Evolutionary conservation across 2,797 vertebrate genomes (phyloP), one percentile per base, ranked within the genome.

Genomic region (Crypturellus tataupa): DNA sequence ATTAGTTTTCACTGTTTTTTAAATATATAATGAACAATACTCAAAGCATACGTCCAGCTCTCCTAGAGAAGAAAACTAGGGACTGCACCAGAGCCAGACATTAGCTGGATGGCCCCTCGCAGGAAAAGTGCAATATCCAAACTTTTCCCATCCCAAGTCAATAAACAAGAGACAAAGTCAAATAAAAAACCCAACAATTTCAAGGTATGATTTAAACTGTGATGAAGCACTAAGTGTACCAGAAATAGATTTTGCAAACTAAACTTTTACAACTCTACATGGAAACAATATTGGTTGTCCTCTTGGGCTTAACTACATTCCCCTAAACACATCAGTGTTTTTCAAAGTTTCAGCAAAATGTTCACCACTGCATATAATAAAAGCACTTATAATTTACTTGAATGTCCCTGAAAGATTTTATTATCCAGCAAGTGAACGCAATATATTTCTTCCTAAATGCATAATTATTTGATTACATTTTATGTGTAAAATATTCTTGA

Each of bases 191-290:
- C 24, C 9, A 91, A 60, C 37, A 68, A 51, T 71, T 88, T 96
- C 67, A 71, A n/a, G 53, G 19, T 83, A 80, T 75, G 81, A 63
- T 60, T 88, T 69, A 80, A 95, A 96, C 69, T 67, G n/a, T 79
- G 65, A 59, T 58, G 33, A 80, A 89, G 59, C 59, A 77, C 49
- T 47, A 60, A 90, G 62, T 12, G 25, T 84, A 78, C 51, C 80
- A 46, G 47, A 56, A 85, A 49, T 5, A 62, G 29, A 83, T 80
- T 84, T 73, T 64, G 80, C 60, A 80, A 90, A 78, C 77, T 64
- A 60, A 79, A 56, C 64, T 56, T 81, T 80, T 90, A 67, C 42
- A 55, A 13, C 51, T 83, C 63, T 53, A 33, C 77, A 75, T 70
- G 55, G 73, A 89, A 89, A 88, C 51, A 64, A 16, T 75, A 19